Conservation (phyloP, 2,888 invertebrate genomes). For the Hemistola chrysoprasaria region DNA sequence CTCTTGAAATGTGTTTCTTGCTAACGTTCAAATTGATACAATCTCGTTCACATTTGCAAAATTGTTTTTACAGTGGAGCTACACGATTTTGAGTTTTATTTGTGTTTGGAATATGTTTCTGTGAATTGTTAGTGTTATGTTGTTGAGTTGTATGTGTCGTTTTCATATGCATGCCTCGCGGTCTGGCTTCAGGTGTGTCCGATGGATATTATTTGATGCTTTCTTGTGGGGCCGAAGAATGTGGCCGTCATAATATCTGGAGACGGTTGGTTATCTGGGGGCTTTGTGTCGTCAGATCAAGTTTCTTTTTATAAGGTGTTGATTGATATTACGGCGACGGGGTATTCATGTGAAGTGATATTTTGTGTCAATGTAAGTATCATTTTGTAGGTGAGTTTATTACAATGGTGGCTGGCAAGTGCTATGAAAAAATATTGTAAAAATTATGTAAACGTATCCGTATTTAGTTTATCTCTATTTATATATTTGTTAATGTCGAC, state of each 20-base stretch:
- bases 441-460: too few relatives aligned
- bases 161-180: conserved; percentile 73
- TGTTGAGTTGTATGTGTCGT: conserved; percentile 53
- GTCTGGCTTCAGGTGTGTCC: conserved; percentile 75
- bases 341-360: conserved; percentile 23
- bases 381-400: conserved; percentile 2
- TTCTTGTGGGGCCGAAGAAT: conserved; percentile 67
- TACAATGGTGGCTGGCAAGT: too few relatives aligned
- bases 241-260: conserved; percentile 49
- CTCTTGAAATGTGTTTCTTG: conserved; percentile 81
- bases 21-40: conserved; percentile 75
- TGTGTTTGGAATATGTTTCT: conserved; percentile 27
- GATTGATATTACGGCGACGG: conserved; percentile 42
- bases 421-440: too few relatives aligned
- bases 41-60: conserved; percentile 62
- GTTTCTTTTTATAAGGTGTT: conserved; percentile 40
- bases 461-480: too few relatives aligned
- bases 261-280: conserved; percentile 38
- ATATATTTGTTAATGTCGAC: too few relatives aligned
- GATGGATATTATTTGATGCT: conserved; percentile 79
- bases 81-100: conserved; percentile 44
- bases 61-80: conserved; percentile 40
- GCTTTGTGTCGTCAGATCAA: conserved; percentile 36
- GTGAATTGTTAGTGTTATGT: conserved; percentile 25
- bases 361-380: conserved; percentile 16